phyloP scores from a whole-genome alignment of 2,888 invertebrate species.

The Agrochola lychnidis region DNA sequence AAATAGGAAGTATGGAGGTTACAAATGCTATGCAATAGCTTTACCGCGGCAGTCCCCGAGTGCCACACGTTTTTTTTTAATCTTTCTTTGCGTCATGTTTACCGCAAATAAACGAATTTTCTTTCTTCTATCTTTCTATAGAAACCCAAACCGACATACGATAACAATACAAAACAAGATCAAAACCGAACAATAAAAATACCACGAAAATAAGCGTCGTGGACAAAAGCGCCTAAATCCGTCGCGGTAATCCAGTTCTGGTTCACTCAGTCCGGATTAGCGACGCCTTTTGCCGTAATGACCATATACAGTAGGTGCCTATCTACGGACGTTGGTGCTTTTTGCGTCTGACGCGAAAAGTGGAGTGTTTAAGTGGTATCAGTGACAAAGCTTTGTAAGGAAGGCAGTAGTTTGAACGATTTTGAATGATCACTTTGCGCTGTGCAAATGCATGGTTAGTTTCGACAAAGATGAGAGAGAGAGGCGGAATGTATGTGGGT shows the following conservation, averaged over 20 bases:
- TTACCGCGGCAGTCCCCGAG: too few relatives aligned
- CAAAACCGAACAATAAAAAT: slow-evolving; percentile 27
- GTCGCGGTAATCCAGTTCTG: slow-evolving; percentile 52
- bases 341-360: slow-evolving; percentile 35
- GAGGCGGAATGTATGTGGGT: not conserved
- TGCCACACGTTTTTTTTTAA: too few relatives aligned
- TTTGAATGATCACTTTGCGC: slow-evolving; percentile 27
- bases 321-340: slow-evolving; percentile 19
- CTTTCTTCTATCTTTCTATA: too few relatives aligned
- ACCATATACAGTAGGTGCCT: slow-evolving; percentile 15
- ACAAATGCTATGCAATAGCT: too few relatives aligned
- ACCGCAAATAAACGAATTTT: too few relatives aligned
- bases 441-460: not conserved
- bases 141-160: not conserved
- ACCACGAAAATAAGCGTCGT: slow-evolving; percentile 8
- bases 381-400: slow-evolving; percentile 59
- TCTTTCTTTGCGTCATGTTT: too few relatives aligned
- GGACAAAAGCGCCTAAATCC: slow-evolving; percentile 42
- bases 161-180: slow-evolving; percentile 24
- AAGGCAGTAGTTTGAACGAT: slow-evolving; percentile 15
- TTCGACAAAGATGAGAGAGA: not conserved
- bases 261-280: slow-evolving; percentile 58
- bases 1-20: too few relatives aligned
- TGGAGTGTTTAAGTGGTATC: slow-evolving; percentile 58
- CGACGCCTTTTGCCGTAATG: slow-evolving; percentile 50